Percentiles rank a stretch among this genome's conserved stretches.
Conservation (phyloP, 2,113 vertebrate species). For the Lethenteron reissneri region DNA sequence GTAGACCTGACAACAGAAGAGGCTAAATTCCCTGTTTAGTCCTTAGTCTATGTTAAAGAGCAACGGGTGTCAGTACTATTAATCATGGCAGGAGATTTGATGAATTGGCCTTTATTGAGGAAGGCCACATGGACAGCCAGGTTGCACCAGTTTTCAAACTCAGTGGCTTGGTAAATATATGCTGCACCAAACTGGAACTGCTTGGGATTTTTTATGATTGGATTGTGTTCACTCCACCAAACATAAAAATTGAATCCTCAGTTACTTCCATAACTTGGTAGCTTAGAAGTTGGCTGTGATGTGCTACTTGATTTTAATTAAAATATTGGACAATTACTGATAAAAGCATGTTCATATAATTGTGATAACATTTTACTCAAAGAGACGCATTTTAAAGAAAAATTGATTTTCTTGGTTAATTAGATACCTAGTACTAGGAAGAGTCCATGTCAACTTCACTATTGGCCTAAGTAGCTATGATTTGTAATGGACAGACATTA, state of each 20-base stretch:
- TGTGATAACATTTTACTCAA: background rate
- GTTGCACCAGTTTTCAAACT: too few species aligned
- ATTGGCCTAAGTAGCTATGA: background rate
- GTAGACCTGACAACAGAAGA: too few species aligned
- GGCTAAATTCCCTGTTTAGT: too few species aligned
- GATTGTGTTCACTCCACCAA: too few species aligned
- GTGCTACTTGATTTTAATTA: background rate
- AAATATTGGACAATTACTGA: conserved; percentile 1
- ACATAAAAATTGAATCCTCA: background rate
- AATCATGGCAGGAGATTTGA: too few species aligned
- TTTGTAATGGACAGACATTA: background rate
- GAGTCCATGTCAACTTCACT: background rate
- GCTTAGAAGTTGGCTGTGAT: background rate
- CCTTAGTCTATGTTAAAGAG: too few species aligned
- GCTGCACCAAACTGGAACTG: too few species aligned
- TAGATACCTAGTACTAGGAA: background rate
- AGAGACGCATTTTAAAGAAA: background rate
- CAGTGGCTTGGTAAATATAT: too few species aligned
- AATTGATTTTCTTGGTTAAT: background rate
- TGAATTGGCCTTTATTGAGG: too few species aligned
- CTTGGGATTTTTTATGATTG: too few species aligned
- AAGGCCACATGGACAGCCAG: too few species aligned
- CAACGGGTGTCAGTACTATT: too few species aligned
- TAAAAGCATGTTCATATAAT: background rate
- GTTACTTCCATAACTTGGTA: background rate